Conservation (phyloP, 2,113 vertebrate genomes). For the Rynchops niger region DNA sequence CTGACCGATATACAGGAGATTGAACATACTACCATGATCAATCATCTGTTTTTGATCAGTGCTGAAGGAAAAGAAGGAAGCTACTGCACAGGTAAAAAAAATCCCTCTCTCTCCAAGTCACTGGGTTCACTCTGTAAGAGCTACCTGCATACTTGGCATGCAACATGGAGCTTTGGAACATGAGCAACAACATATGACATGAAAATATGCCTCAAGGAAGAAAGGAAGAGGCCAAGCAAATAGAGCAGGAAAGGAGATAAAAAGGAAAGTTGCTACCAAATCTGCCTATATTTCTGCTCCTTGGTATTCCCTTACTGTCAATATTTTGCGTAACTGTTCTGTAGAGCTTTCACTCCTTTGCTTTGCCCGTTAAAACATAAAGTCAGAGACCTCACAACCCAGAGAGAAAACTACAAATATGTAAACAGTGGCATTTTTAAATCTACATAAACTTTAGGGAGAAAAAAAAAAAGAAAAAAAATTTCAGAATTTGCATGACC, state of each 20-base stretch:
- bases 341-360: not conserved
- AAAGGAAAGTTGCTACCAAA: not conserved
- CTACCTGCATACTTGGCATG: not conserved
- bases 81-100: not conserved
- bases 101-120: not conserved
- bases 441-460: not conserved
- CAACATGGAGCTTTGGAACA: not conserved
- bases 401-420: not conserved
- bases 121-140: not conserved
- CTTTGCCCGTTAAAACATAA: not conserved
- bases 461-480: not conserved
- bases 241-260: not conserved
- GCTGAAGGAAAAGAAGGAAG: not conserved
- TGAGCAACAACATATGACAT: rapidly evolving
- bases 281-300: not conserved
- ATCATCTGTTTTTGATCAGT: not conserved
- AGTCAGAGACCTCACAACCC: not conserved
- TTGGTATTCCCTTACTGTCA: not conserved
- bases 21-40: not conserved
- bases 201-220: not conserved
- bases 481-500: not conserved
- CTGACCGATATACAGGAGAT: not conserved
- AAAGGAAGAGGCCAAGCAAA: not conserved
- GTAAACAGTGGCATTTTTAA: not conserved
- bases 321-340: not conserved